Conservation (phyloP, 92 coral and sea anemone genomes). For the Anthopleura xanthogrammica region DNA sequence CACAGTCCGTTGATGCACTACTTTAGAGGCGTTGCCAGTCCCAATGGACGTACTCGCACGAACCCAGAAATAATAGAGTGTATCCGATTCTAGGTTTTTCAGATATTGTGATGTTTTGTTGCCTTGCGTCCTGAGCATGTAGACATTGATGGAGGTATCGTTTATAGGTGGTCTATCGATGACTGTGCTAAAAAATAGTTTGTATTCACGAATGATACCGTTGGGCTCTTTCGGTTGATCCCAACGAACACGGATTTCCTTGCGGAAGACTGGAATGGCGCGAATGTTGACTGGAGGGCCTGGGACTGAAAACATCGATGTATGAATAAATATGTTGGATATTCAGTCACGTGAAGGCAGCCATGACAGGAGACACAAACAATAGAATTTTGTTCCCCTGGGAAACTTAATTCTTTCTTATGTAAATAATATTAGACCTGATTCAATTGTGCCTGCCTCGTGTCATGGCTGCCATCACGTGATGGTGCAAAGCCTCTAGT, state of each 20-base stretch:
- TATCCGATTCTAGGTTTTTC: slow-evolving; percentile 53
- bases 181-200: slow-evolving; percentile 56
- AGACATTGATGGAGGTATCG: slow-evolving; percentile 36
- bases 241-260: slow-evolving; percentile 84
- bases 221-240: slow-evolving; percentile 83
- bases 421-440: too few relatives aligned
- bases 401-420: too few relatives aligned
- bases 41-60: slow-evolving; percentile 81
- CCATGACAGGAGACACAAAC: too few relatives aligned
- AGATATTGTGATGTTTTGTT: slow-evolving; percentile 58
- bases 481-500: too few relatives aligned
- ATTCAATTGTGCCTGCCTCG: too few relatives aligned
- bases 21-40: slow-evolving; percentile 69
- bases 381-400: too few relatives aligned
- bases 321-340: too few relatives aligned
- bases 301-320: slow-evolving; percentile 54
- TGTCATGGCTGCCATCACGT: too few relatives aligned
- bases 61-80: slow-evolving; percentile 85
- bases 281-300: slow-evolving; percentile 82
- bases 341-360: too few relatives aligned
- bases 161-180: slow-evolving; percentile 32
- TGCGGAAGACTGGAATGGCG: slow-evolving; percentile 80
- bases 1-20: slow-evolving; percentile 53
- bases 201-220: slow-evolving; percentile 77
- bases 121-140: slow-evolving; percentile 33